These are phyloP conservation scores for Drosophila nr. medialis DNA, from an alignment of 2,888 invertebrate species.

Conservation along the genomic window DNA sequence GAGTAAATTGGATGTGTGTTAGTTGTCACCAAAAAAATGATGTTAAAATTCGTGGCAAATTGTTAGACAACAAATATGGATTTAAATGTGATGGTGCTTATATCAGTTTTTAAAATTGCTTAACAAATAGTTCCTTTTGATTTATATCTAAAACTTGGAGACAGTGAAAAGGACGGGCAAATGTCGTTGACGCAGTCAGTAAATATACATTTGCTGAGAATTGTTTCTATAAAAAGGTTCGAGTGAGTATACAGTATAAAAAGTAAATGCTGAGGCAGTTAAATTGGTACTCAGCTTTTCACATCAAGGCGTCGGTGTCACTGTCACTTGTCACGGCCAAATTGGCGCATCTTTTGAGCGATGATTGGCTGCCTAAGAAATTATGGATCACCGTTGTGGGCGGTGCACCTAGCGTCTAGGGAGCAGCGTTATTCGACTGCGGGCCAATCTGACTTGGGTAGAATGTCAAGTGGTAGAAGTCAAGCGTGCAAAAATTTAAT, in stretches of 20 bases:
- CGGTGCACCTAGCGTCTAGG: slow-evolving; percentile 33
- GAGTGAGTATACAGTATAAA: slow-evolving; percentile 6
- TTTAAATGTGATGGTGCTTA: neutral
- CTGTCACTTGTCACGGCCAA: slow-evolving; percentile 73
- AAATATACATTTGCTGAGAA: too few relatives aligned
- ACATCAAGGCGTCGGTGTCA: slow-evolving; percentile 65
- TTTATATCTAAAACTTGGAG: neutral
- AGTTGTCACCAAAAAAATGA: neutral
- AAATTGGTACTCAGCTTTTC: slow-evolving; percentile 54
- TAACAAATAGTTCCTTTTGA: neutral
- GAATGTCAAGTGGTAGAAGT: slow-evolving; percentile 56
- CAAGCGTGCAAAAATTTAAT: slow-evolving; percentile 51
- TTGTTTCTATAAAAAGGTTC: neutral
- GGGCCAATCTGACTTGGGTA: slow-evolving; percentile 35
- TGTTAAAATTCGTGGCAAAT: neutral
- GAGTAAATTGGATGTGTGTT: neutral
- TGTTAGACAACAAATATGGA: neutral
- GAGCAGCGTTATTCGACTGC: slow-evolving; percentile 18
- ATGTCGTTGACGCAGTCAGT: neutral
- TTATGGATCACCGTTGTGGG: slow-evolving; percentile 65
- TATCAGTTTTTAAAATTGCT: neutral
- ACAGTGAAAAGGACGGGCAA: neutral
- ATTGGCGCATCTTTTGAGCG: slow-evolving; percentile 74
- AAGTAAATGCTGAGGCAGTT: slow-evolving; percentile 34
- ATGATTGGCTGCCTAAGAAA: slow-evolving; percentile 64